Evolutionary conservation across 2,113 vertebrate genomes (phyloP), one percentile per base, ranked within the genome.

Genomic region (Gobio gobio): DNA sequence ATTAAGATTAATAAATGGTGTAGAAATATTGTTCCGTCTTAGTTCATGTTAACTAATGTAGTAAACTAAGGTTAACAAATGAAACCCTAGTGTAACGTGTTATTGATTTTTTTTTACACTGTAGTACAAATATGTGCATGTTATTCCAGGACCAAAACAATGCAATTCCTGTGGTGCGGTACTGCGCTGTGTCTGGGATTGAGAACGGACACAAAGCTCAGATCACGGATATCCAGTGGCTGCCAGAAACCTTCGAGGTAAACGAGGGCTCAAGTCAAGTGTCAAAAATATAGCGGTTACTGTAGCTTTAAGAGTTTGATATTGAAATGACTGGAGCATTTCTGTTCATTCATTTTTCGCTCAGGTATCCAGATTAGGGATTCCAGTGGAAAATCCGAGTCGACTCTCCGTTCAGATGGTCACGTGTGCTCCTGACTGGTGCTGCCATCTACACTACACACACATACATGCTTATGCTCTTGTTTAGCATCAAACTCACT

Each of bases 351-450:
- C 2, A 13, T 51, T 3, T 58, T 3, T 72, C 40, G 3, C 29
- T 88, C 87, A 98, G 97, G 87, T 96, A 73, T 95, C 93, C 73
- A 92, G 75, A 85, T 87, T 56, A 3, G 96, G 95, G 7, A 26
- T 90, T 49, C 90, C 95, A 10, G 90, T 93, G 89, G 95, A 97
- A 85, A 97, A 96, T 87, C 93, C 88, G 87, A 90, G 56, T 84
- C 94, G 94, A 40, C 87, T 91, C 18, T 92, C 89, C 3, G 88
- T 96, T 33, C 97, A 98, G 88, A 87, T 99, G 51, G 90, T 96
- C 59, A 97, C 96, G 56, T 98, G 97, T 90, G 96, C 98, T 9
- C 94, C 96, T 78, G 97, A 99, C 58, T 90, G 97, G 98, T 98
- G 96, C 10, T 86, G 75, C 9, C 12, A 8, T 18, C 2, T 59